phyloP scores from a whole-genome alignment of 2,797 vertebrate genomes.

The Odontamblyopus rebecca region DNA sequence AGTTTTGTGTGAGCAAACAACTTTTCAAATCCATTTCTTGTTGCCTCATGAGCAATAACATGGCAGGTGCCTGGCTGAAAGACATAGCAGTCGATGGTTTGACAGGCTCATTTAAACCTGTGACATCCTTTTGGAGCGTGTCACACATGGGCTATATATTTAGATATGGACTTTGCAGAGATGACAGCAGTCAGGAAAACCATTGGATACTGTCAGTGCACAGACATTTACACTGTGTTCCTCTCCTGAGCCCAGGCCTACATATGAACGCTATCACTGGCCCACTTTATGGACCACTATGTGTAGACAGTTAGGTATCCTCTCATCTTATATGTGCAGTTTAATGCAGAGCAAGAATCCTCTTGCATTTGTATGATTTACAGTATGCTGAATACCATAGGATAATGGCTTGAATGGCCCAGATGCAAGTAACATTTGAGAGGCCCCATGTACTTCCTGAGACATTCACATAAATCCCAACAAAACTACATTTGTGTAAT shows the following conservation, averaged over 20 bases:
- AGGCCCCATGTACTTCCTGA: conserved; percentile 20
- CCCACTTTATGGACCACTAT: conserved; percentile 38
- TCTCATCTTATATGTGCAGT: neutral
- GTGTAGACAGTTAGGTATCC: conserved; percentile 24
- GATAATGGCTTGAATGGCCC: neutral
- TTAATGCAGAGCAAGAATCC: neutral
- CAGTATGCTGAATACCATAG: too few relatives aligned
- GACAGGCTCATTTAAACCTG: conserved; percentile 50
- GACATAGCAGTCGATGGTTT: conserved; percentile 33
- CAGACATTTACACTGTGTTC: conserved; percentile 55
- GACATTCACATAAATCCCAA: conserved; percentile 38
- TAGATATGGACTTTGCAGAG: conserved; percentile 43
- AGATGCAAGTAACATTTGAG: neutral
- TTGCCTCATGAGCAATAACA: conserved; percentile 14
- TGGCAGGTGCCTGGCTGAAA: conserved; percentile 19
- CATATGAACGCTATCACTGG: conserved; percentile 51
- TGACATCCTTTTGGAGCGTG: conserved; percentile 25
- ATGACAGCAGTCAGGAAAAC: conserved; percentile 60
- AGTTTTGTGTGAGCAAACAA: neutral
- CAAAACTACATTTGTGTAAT: neutral
- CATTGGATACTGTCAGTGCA: conserved; percentile 62
- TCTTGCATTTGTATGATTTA: neutral
- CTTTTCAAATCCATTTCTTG: conserved; percentile 10
- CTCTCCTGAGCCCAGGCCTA: conserved; percentile 64
- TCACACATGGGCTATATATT: conserved; percentile 44